These are phyloP conservation scores for Lasiommata megera DNA, from an alignment of 2,888 invertebrate species.

Conservation along the genomic window DNA sequence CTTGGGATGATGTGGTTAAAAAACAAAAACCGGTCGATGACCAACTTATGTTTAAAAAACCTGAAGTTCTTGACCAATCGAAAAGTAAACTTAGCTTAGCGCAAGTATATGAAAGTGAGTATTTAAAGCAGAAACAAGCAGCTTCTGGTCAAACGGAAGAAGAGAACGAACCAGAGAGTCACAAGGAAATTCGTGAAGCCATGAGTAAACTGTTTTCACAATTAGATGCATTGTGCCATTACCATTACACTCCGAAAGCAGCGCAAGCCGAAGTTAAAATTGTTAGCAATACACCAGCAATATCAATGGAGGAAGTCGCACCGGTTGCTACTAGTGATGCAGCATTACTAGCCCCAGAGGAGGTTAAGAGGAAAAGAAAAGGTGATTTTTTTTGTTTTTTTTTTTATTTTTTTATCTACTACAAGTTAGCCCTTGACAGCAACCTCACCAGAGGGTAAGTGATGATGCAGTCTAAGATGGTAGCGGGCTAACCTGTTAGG, in stretches of 20 bases:
- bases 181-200: slow-evolving; percentile 87
- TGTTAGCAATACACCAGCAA: slow-evolving; percentile 93
- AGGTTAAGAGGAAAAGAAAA: slow-evolving; percentile 85
- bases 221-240: slow-evolving; percentile 95
- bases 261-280: slow-evolving; percentile 94
- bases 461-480: no score
- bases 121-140: slow-evolving; percentile 84
- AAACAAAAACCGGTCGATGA: slow-evolving; percentile 93
- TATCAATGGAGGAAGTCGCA: slow-evolving; percentile 97
- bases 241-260: slow-evolving; percentile 95
- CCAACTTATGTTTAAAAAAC: slow-evolving; percentile 92
- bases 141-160: slow-evolving; percentile 80
- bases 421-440: no score
- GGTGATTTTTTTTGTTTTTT: slow-evolving; percentile 53
- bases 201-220: slow-evolving; percentile 91
- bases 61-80: slow-evolving; percentile 93
- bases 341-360: slow-evolving; percentile 94
- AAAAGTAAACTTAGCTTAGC: slow-evolving; percentile 96
- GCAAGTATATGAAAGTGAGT: slow-evolving; percentile 96
- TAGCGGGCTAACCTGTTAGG: no score
- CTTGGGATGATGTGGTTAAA: slow-evolving; percentile 95
- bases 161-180: slow-evolving; percentile 86
- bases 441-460: no score
- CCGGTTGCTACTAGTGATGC: slow-evolving; percentile 94
- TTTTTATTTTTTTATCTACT: no score